Evolutionary conservation across 37 sponge, comb jelly and placozoan genomes (phyloP).

Genomic region (Bolinopsis microptera): DNA sequence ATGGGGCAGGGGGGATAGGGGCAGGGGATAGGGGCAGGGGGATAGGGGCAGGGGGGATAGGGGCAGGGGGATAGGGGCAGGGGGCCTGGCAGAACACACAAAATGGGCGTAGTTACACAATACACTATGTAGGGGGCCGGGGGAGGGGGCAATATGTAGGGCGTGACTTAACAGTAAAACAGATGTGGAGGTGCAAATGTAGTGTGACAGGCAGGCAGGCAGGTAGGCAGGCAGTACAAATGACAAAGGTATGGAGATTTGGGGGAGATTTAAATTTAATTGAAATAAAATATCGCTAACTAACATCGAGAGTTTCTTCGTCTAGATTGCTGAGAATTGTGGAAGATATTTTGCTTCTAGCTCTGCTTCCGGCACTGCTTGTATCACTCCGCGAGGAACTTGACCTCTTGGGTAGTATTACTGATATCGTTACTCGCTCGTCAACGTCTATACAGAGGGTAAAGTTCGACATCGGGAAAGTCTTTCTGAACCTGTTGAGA

Average conservation of each 20-base stretch:
- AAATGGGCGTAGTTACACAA: too few species aligned
- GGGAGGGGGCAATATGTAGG: background rate
- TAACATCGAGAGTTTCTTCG: slow-evolving; percentile 39
- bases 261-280: too few species aligned
- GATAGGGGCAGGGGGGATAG: background rate
- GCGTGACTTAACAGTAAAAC: background rate
- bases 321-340: slow-evolving; percentile 60
- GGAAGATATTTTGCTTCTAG: background rate
- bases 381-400: background rate
- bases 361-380: slow-evolving; percentile 25
- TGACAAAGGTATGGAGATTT: too few species aligned
- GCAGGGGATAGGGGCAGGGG: background rate
- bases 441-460: slow-evolving; percentile 54
- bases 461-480: slow-evolving; percentile 31
- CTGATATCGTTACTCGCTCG: slow-evolving; percentile 31
- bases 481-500: slow-evolving; percentile 9
- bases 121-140: background rate
- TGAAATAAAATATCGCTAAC: too few species aligned
- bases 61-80: background rate
- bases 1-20: background rate
- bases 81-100: background rate
- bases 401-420: slow-evolving; percentile 3
- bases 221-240: too few species aligned
- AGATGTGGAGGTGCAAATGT: too few species aligned
- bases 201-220: too few species aligned